These are phyloP conservation scores for Eristalinus sepulchralis DNA, from an alignment of 2,888 invertebrate species.

Conservation along the genomic window DNA sequence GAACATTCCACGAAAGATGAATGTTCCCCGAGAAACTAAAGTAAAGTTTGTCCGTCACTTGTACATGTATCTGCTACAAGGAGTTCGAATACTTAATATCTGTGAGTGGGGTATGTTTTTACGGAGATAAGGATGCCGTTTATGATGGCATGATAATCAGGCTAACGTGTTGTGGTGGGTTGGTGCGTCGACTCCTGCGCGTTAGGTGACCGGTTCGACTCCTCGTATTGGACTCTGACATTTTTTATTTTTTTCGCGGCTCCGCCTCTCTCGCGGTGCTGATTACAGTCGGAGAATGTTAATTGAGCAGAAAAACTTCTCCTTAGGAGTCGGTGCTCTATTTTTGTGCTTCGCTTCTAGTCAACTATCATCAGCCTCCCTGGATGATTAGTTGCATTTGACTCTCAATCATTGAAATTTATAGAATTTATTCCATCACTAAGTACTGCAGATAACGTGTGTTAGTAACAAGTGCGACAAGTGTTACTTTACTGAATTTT, in stretches of 20 bases:
- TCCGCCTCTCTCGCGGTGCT: no score
- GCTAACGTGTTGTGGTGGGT: background rate
- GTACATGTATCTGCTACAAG: slow-evolving; percentile 3
- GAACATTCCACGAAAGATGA: background rate
- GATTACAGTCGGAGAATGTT: no score
- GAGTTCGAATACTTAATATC: slow-evolving; percentile 10
- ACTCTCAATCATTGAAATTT: background rate
- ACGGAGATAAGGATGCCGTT: slow-evolving; percentile 55
- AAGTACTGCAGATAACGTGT: no score
- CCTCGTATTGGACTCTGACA: background rate
- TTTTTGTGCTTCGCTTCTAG: no score
- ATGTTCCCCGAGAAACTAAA: background rate
- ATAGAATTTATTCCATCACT: no score
- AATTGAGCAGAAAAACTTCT: no score
- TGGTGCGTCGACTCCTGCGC: background rate
- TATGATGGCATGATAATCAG: slow-evolving; percentile 16
- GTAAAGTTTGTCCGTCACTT: slow-evolving; percentile 22
- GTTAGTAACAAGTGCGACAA: no score
- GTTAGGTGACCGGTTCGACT: background rate
- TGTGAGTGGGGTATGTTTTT: slow-evolving; percentile 10
- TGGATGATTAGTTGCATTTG: background rate
- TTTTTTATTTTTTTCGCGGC: no score
- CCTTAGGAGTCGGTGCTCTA: no score
- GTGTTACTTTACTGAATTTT: no score
- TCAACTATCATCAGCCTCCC: no score